Evolutionary conservation across 2,888 invertebrate species (phyloP), one percentile per base, ranked within the genome.

Genomic region (Chrysodeixis includens): DNA sequence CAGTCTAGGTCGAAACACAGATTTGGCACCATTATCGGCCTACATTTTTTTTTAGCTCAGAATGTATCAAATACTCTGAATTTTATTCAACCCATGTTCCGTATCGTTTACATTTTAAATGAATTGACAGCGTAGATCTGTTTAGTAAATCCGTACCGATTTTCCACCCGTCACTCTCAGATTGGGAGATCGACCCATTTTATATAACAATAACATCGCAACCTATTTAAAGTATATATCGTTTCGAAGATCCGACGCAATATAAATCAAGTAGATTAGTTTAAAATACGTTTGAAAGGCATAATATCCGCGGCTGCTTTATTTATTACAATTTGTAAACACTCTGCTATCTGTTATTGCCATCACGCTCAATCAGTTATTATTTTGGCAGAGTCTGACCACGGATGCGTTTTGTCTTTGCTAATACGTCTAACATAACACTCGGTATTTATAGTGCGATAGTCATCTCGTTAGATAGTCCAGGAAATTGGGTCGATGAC

Each of bases 401-500:
- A 83, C 91, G 90, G 91, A 92, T 92, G 90, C 89, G 86, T 90
- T 92, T 91, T 90, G 90, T 90, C 84, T 90, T 86, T 73, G 79
- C 83, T 86, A 83, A 49, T 87, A 85, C 79, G 82, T 84, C 80
- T 83, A 81, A 82, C 73, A 79, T 74, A 83, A 77, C 80, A 71
- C 64, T 75, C 79, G 83, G 87, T 92, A 93, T 92, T 93, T 89
- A 92, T 92, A 93, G 91, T 88, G 78, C 83, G 84, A 86, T 90
- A 88, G 87, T 85, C 86, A 85, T 89, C 88, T 88, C 85, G 87
- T 87, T 88, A 90, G 90, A 88, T 89, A 86, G 86, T 84, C 83
- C 82, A 83, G 81, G 82, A 89, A 92, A 92, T 90, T 93, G 77
- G 93, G 91, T 90, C 92, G 90, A 89, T 89, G 90, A 92, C 90